Evolutionary conservation across 2,797 vertebrate species (phyloP).

Genomic region (Stomatorhinus walkeri): DNA sequence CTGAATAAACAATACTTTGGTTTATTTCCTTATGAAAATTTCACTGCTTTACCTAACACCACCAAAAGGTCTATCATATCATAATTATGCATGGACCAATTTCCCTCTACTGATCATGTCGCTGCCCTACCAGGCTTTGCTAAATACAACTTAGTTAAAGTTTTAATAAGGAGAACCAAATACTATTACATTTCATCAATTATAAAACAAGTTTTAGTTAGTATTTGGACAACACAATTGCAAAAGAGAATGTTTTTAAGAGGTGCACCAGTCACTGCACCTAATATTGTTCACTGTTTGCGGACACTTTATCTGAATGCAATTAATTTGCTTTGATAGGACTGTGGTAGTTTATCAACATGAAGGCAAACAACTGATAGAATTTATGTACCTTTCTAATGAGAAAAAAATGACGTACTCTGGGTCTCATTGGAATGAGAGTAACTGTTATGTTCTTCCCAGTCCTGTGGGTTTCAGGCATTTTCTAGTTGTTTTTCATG

Average conservation of each 20-base stretch:
- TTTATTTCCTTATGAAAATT: constrained; percentile 28
- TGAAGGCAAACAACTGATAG: not conserved
- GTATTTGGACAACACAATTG: not conserved
- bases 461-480: not conserved
- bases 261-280: not conserved
- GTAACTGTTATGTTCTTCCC: not conserved
- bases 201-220: not conserved
- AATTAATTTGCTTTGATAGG: not conserved
- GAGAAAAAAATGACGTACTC: not conserved
- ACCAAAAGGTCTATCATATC: not conserved
- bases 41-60: constrained; percentile 22
- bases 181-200: not conserved
- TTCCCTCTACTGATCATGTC: not conserved
- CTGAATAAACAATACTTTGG: constrained; percentile 9
- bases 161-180: not conserved
- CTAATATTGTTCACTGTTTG: not conserved
- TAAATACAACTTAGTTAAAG: not conserved
- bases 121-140: not conserved
- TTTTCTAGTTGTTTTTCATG: not conserved
- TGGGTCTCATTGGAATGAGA: not conserved
- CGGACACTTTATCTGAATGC: not conserved
- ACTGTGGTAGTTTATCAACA: not conserved
- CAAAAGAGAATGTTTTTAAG: not conserved
- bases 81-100: not conserved
- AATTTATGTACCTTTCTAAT: not conserved